These are phyloP conservation scores for Lamellibrachia satsuma DNA, from an alignment of 2,888 invertebrate genomes.

Conservation along the genomic window DNA sequence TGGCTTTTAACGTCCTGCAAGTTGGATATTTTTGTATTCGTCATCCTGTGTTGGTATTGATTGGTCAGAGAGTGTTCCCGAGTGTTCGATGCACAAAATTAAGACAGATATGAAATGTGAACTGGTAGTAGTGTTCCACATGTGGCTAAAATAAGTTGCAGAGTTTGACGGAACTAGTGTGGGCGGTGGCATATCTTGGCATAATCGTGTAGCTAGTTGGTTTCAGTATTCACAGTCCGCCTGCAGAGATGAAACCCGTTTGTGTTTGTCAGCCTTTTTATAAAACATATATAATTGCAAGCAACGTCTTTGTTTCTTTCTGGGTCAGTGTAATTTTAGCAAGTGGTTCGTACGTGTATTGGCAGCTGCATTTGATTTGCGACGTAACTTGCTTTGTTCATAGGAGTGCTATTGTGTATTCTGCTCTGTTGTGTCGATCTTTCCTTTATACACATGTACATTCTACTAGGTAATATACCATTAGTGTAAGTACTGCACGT, in stretches of 20 bases:
- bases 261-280: background rate
- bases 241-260: background rate
- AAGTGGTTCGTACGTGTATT: background rate
- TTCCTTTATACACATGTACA: background rate
- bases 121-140: background rate
- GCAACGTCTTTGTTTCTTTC: slow-evolving; percentile 9
- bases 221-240: background rate
- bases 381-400: background rate
- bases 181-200: background rate
- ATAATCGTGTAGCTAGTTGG: background rate
- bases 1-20: background rate
- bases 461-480: background rate
- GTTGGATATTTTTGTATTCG: background rate
- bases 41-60: background rate
- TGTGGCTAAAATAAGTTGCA: background rate
- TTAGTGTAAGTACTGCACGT: background rate
- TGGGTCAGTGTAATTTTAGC: slow-evolving; percentile 13
- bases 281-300: background rate
- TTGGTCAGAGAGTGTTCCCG: background rate
- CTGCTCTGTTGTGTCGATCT: background rate
- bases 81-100: background rate
- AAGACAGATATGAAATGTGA: background rate
- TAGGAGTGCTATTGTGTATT: background rate
- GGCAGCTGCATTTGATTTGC: background rate
- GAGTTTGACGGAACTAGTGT: background rate